These are phyloP conservation scores for Podarcis muralis DNA, from an alignment of 2,113 vertebrate species.

Conservation along the genomic window DNA sequence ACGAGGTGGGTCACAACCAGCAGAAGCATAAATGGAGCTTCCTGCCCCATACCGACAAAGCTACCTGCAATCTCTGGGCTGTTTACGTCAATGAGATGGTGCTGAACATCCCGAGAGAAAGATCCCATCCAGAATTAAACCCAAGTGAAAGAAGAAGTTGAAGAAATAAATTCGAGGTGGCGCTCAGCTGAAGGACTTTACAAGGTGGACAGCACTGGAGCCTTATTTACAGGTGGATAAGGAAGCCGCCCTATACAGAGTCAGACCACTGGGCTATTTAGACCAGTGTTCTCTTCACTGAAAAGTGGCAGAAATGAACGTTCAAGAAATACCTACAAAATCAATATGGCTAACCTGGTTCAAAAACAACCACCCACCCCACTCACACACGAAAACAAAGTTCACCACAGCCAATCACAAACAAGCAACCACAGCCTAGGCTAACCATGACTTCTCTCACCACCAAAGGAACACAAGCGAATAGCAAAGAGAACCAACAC, in stretches of 20 bases:
- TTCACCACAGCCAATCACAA: no score
- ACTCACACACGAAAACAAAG: no score
- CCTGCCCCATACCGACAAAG: constrained; percentile 77
- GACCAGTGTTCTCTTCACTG: not conserved
- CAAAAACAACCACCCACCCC: no score
- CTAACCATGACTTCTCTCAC: no score
- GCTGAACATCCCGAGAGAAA: constrained; percentile 59
- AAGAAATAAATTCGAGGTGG: constrained; percentile 47
- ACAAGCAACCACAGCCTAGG: no score
- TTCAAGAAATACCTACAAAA: no score
- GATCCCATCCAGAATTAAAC: constrained; percentile 57
- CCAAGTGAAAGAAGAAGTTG: constrained; percentile 22
- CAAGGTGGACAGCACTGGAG: constrained; percentile 74
- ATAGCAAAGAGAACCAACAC: no score
- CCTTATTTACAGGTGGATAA: constrained; percentile 59
- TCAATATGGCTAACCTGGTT: no score
- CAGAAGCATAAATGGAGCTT: constrained; percentile 81
- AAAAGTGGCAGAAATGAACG: no score
- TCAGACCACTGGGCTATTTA: not conserved
- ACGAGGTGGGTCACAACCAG: constrained; percentile 84
- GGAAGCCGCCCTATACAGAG: not conserved
- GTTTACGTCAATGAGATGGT: constrained; percentile 77
- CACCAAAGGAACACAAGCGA: no score
- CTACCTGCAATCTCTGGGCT: constrained; percentile 85
- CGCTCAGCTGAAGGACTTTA: constrained; percentile 62